Evolutionary conservation across 2,113 vertebrate genomes (phyloP).

Genomic region (Aptenodytes patagonicus): DNA sequence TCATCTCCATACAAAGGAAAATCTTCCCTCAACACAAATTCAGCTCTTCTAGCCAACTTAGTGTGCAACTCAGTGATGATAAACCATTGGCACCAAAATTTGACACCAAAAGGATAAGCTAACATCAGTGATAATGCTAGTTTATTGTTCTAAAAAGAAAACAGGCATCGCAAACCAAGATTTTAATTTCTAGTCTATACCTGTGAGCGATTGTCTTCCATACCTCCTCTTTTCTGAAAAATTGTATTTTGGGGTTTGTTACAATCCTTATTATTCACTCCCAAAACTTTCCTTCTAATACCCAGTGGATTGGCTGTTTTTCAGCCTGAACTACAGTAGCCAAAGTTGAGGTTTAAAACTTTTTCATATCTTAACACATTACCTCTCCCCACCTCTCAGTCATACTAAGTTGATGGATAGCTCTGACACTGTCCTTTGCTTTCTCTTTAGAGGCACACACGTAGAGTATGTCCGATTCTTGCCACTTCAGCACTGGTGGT

Average conservation of each 20-base stretch:
- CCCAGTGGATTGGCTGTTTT: background rate
- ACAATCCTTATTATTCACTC: background rate
- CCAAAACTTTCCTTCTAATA: background rate
- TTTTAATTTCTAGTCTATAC: background rate
- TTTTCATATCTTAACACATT: background rate
- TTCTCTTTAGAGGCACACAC: background rate
- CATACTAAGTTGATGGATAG: background rate
- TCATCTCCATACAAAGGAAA: background rate
- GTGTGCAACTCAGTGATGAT: rapidly evolving
- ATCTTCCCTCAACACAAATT: background rate
- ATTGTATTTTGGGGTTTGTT: background rate
- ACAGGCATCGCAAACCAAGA: background rate
- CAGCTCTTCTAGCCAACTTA: background rate
- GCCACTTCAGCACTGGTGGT: background rate
- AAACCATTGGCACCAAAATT: background rate
- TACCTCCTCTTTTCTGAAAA: background rate
- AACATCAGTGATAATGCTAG: background rate
- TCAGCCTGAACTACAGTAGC: background rate
- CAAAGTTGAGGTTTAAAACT: background rate
- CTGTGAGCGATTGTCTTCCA: background rate
- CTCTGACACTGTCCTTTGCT: background rate
- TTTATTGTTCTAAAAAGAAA: background rate
- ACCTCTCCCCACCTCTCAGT: background rate
- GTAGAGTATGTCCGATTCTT: background rate
- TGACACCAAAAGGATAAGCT: background rate